Base-by-base conservation (phyloP, 2,113 vertebrate genomes). In the Suricata suricatta region DNA sequence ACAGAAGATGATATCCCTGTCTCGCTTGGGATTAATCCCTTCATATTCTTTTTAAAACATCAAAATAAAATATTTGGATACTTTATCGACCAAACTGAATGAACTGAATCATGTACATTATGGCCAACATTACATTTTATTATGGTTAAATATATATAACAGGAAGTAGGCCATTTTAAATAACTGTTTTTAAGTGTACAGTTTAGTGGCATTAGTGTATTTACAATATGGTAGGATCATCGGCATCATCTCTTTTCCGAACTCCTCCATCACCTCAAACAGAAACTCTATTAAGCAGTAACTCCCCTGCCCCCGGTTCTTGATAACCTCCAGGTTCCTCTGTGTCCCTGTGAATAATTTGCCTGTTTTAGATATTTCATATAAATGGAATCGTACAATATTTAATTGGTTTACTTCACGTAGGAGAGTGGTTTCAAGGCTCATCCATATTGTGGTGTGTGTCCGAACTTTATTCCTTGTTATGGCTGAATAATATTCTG, bases 51-150 rank as follows among this genome's bases (percentile, higher is more conserved):
- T 95, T 83, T 21, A 33, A 52, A 76, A 31, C 14, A 76, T 31
- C n/a, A 60, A 77, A 96, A 92, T 85, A 68, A 86, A 91, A 96
- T 31, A 66, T 44, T 83, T 86, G 27, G 72, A 47, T 76, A 54
- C 72, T 92, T 96, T 83, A 93, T 41, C 79, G 8, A 82, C 21
- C 12, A 91, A 69, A 27, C 14, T 92, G 50, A 94, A 44, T 27
- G 5, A 47, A 76, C 1, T 4, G 74, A 31, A 60, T 54, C 5
- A 93, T 88, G 35, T 50, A 69, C 88, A 38, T n/a, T 63, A 82
- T 71, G 71, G 11, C 47, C 79, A 31, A 54, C 9, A 74, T 94
- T 87, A 80, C 14, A 72, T 41, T 94, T 57, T 77, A 90, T 17
- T 82, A 15, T 47, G 17, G 13, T 72, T 60, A 97, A 68, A 89